Evolutionary conservation across 2,888 invertebrate genomes (phyloP), one percentile per base, ranked within the genome.

Genomic region (Tenthredo notha): DNA sequence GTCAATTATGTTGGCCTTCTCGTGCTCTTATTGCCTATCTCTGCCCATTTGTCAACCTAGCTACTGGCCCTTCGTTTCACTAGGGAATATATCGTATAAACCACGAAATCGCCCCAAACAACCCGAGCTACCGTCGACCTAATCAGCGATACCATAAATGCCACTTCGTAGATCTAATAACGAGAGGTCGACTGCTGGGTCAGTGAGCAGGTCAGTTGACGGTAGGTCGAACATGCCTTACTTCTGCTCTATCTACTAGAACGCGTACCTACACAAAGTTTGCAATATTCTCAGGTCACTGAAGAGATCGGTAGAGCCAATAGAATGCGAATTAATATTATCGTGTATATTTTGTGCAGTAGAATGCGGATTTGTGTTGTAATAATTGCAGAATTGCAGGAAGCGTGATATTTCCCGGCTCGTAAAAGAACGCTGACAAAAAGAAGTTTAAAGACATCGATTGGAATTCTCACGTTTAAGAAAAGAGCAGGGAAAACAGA

Each of bases 41-140:
- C 43, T 67, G 78, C 33, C 67, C 65, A 84, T 84, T 84, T 84
- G 84, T 84, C 84, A 84, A 65, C 84, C 43, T 33, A 10, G 47
- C 78, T 33, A 67, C 43, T 65, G 33, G 33, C 33, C 84, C 61
- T 78, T 77, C 84, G 65, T 50, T 65, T 33, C 84, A 61, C 84
- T 67, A 29, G 77, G 84, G 47, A 78, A 84, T 84, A 84, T 78
- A 84, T 84, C 84, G 78, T 80, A 84, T 47, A 80, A 58, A 58
- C 77, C 70, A 75, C 65, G 65, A 78, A 43, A 84, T 50, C 37
- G 12, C 67, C 61, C 37, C 67, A 43, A 75, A 75, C 37, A 77
- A 84, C 65, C 77, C 77, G 18, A 21, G 18, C 47, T 15, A 80
- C 84, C 40, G 67, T 61, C 33, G 67, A 84, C 77, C 78, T 84